Percentiles rank a stretch among this genome's conserved stretches.
phyloP scores from a whole-genome alignment of 92 coral and sea anemone species.

The Porites divaricata region DNA sequence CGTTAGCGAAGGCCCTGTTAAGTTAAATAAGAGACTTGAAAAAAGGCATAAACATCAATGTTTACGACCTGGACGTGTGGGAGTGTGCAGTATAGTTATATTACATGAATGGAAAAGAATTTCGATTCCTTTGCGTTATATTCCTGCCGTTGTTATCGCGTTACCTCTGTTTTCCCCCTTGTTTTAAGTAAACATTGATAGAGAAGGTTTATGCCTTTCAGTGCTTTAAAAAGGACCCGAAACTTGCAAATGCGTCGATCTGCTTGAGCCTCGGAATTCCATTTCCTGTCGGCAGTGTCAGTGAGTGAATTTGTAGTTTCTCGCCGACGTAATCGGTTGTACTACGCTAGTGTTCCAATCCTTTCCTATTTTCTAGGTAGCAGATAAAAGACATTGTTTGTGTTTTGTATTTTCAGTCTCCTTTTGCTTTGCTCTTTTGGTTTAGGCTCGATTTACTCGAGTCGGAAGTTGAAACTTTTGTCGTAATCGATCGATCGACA shows the following conservation, averaged over 20 bases:
- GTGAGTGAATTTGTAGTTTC: constrained; percentile 37
- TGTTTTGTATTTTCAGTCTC: not conserved
- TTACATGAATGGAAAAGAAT: constrained; percentile 50
- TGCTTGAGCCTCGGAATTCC: constrained; percentile 39
- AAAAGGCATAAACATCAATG: constrained; percentile 36
- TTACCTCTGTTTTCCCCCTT: not conserved
- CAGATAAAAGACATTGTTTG: not conserved
- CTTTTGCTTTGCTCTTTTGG: not conserved
- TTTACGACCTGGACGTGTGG: constrained; percentile 44
- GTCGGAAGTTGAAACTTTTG: constrained; percentile 48
- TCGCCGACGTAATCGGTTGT: constrained; percentile 38
- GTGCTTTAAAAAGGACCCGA: not conserved
- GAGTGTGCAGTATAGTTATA: constrained; percentile 37
- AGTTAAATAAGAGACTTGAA: not conserved
- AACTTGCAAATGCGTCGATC: constrained; percentile 23
- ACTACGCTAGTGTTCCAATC: constrained; percentile 3
- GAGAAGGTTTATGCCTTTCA: not conserved
- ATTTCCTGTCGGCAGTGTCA: constrained; percentile 42
- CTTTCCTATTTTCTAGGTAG: not conserved
- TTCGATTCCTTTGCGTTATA: constrained; percentile 37
- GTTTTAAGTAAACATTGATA: not conserved
- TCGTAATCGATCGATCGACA: constrained; percentile 13
- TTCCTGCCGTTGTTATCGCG: constrained; percentile 2
- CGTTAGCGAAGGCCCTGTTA: not conserved
- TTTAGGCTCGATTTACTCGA: not conserved